Conservation (phyloP, 2,113 vertebrate genomes). For the Rostratula benghalensis region DNA sequence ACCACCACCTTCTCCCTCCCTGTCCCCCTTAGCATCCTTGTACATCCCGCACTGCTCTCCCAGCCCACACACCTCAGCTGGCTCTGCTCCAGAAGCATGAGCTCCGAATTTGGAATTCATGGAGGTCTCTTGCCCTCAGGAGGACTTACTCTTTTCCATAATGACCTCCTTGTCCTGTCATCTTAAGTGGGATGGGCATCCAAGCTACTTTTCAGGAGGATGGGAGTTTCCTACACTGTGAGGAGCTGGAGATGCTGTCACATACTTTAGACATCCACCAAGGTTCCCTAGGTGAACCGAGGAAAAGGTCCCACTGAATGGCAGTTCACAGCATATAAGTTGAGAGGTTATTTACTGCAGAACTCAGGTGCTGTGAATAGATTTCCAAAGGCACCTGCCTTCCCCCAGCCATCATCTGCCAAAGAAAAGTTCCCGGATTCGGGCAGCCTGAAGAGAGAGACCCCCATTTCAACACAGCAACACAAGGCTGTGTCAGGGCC, state of each 20-base stretch:
- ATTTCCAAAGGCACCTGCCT: background rate
- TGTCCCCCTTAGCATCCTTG: background rate
- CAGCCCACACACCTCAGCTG: background rate
- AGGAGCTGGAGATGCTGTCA: background rate
- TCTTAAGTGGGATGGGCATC: background rate
- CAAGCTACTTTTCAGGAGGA: background rate
- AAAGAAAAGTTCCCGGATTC: background rate
- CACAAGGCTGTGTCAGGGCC: rapidly evolving
- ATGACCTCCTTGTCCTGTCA: background rate
- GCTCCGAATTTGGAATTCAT: background rate
- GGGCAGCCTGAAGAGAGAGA: background rate
- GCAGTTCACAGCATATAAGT: background rate
- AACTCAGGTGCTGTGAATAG: background rate
- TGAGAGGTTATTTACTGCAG: background rate
- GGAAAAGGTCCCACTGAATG: background rate
- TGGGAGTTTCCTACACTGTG: background rate
- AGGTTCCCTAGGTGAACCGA: background rate
- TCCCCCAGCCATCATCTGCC: background rate
- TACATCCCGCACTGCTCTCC: background rate
- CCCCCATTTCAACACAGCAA: rapidly evolving
- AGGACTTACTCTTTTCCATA: background rate
- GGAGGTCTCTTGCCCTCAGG: background rate
- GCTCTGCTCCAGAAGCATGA: background rate
- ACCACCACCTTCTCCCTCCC: background rate
- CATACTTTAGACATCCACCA: background rate